phyloP scores from a whole-genome alignment of 2,888 invertebrate species.

The Julus scandinavius region DNA sequence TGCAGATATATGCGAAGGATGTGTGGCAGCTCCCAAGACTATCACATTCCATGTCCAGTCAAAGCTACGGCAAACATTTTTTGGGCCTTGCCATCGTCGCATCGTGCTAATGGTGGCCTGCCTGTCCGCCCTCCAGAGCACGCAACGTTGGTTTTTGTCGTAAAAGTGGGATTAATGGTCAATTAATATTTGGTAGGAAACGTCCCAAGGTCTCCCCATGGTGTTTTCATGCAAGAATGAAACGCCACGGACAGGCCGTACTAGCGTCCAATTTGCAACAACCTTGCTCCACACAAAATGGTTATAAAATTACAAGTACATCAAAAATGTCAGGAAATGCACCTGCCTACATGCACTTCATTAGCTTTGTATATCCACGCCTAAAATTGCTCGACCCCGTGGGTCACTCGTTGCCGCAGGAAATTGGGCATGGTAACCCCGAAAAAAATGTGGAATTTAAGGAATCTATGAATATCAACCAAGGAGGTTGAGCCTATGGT shows the following conservation, averaged over 20 bases:
- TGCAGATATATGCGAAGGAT: neutral
- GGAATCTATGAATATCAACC: neutral
- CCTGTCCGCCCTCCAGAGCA: neutral
- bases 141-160: neutral
- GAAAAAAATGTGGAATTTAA: neutral
- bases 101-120: neutral
- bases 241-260: neutral
- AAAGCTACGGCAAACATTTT: neutral
- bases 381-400: neutral
- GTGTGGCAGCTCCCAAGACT: neutral
- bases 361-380: neutral
- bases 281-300: neutral
- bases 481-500: too few relatives aligned
- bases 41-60: neutral
- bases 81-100: too few relatives aligned
- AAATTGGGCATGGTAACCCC: neutral
- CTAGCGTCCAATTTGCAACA: neutral
- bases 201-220: neutral
- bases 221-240: neutral
- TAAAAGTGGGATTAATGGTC: neutral
- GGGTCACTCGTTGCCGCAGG: neutral
- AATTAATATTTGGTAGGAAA: conserved; percentile 18
- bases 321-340: neutral
- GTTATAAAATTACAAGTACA: neutral
- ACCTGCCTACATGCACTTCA: neutral